Evolutionary conservation across 2,888 invertebrate species (phyloP).

Genomic region (Ceraclea dissimilis): DNA sequence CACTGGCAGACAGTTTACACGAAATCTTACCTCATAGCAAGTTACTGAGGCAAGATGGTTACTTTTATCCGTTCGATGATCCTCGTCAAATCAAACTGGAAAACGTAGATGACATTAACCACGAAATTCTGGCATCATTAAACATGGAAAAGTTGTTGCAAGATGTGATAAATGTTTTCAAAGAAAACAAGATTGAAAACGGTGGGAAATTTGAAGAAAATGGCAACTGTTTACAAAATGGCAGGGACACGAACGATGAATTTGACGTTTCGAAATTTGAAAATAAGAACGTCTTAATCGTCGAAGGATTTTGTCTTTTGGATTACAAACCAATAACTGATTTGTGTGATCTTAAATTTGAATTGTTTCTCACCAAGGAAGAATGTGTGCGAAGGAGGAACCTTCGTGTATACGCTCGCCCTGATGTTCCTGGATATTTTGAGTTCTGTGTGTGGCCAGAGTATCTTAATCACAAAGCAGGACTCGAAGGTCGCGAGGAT

Average conservation of each 20-base stretch:
- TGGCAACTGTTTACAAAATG: too few relatives aligned
- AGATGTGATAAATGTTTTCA: slow-evolving; percentile 46
- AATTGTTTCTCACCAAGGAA: slow-evolving; percentile 60
- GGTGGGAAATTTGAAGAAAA: background rate
- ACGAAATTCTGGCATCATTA: slow-evolving; percentile 61
- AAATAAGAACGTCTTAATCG: slow-evolving; percentile 51
- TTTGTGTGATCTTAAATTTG: slow-evolving; percentile 65
- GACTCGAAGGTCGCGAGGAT: slow-evolving; percentile 36
- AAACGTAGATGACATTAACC: slow-evolving; percentile 63
- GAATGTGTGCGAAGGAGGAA: slow-evolving; percentile 58
- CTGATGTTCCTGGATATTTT: slow-evolving; percentile 83
- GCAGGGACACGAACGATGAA: background rate
- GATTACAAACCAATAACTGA: slow-evolving; percentile 57
- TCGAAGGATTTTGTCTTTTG: slow-evolving; percentile 72
- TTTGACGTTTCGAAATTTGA: too few relatives aligned
- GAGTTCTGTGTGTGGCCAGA: slow-evolving; percentile 85
- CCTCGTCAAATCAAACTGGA: slow-evolving; percentile 55
- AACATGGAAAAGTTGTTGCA: slow-evolving; percentile 64
- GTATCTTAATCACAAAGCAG: slow-evolving; percentile 52
- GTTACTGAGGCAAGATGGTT: slow-evolving; percentile 66
- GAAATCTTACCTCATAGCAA: slow-evolving; percentile 40
- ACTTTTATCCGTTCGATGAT: slow-evolving; percentile 61
- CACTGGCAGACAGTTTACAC: slow-evolving; percentile 52
- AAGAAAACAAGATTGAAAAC: slow-evolving; percentile 24
- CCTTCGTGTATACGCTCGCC: slow-evolving; percentile 68